Evolutionary conservation across 2,797 vertebrate genomes (phyloP), one percentile per base, ranked within the genome.

Genomic region (Cyclura pinguis): DNA sequence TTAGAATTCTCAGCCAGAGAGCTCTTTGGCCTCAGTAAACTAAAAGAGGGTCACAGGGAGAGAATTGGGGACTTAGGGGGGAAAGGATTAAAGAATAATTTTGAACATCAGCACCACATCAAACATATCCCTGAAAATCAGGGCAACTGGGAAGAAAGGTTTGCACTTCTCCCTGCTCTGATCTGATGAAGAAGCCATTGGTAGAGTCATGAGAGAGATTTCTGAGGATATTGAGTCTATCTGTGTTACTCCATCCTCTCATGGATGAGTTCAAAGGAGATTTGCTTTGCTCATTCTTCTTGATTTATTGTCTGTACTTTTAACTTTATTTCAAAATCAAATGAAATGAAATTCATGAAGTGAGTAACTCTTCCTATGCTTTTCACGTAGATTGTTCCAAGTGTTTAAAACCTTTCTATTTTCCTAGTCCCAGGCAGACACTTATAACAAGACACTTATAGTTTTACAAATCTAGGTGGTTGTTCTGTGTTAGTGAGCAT

Each of bases 281-380:
- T 55, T 38, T 74, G 35, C 14, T 73, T 20, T 76, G 52, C 38
- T 29, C 27, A 50, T 55, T 76, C 55, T 29, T 57, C 42, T 47
- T 47, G 42, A 47, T 55, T 35, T 57, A 35, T 86, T 76, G 10
- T 35, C 50, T 76, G 50, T 76, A 74, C 57, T 86, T 77, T 86
- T 76, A 74, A 55, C n/a, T 86, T 86, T 74, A 74, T 86, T 86
- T 55, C 52, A 52, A 52, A 76, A 42, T 52, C 20, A 50, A 74
- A 86, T 74, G 57, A 27, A 86, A 74, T 35, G n/a, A 86, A 35
- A 86, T 76, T 86, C 50, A 88, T 88, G 73, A 88, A 20, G 14
- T 38, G 22, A 81, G 57, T 72, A 42, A 81, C 14, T 73, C 57
- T 72, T 64, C 42, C 29, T 88, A 38, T 73, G 64, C 50, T 88